phyloP scores from a whole-genome alignment of 2,797 vertebrate genomes.

The Catharus ustulatus region DNA sequence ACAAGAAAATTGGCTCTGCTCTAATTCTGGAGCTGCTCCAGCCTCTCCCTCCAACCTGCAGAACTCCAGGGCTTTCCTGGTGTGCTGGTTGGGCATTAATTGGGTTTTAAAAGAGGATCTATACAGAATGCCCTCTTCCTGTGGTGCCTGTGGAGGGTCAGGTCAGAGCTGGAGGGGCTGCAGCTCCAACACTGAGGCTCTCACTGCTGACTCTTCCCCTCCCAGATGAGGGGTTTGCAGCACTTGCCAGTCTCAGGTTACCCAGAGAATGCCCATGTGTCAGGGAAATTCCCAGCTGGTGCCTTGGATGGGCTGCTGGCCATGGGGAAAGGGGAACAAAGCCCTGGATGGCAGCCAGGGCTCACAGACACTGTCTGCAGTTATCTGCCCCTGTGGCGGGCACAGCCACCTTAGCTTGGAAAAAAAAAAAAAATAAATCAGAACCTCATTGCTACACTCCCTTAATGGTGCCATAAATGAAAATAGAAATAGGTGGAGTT shows the following conservation, averaged over 20 bases:
- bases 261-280: constrained; percentile 39
- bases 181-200: background rate
- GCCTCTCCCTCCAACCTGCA: background rate
- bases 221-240: background rate
- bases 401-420: background rate
- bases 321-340: constrained; percentile 10
- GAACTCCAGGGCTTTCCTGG: background rate
- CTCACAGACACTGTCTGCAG: background rate
- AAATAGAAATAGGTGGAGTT: background rate
- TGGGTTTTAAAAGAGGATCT: too few relatives aligned
- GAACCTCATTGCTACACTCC: background rate
- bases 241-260: constrained; percentile 21
- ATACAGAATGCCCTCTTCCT: background rate
- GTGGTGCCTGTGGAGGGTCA: background rate
- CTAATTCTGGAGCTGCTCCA: background rate
- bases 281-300: constrained; percentile 57
- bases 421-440: background rate
- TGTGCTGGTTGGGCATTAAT: too few relatives aligned
- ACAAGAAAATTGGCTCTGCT: background rate
- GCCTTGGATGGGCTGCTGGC: constrained; percentile 18
- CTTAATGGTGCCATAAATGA: background rate
- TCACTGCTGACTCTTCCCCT: background rate
- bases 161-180: background rate
- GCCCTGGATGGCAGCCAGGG: background rate
- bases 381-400: background rate